A percentile compares a stretch with the other conserved stretches of the same genome.
phyloP scores from a whole-genome alignment of 2,888 invertebrate species.

The Isotomurus palustris region DNA sequence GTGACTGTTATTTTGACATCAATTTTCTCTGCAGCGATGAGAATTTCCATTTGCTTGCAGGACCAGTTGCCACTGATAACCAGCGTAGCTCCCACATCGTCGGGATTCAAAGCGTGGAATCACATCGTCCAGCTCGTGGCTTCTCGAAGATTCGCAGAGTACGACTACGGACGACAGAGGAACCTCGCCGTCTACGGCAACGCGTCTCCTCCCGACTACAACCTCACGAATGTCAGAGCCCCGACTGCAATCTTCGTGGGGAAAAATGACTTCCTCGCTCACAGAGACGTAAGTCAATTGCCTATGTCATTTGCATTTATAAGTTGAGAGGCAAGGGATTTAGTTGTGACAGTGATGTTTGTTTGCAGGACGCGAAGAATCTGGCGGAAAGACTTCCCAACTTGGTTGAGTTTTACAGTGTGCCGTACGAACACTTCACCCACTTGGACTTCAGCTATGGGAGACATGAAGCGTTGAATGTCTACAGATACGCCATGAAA shows the following conservation, averaged over 20 bases:
- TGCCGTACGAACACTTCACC: conserved; percentile 18
- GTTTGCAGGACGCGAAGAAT: conserved; percentile 18
- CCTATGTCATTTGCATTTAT: too few relatives aligned
- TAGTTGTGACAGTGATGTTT: not conserved
- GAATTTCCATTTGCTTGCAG: too few relatives aligned
- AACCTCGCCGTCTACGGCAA: conserved; percentile 12
- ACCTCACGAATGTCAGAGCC: conserved; percentile 15
- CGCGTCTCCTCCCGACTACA: conserved; percentile 18
- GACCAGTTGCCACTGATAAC: conserved; percentile 23
- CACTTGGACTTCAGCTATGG: conserved; percentile 29
- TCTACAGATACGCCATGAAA: too few relatives aligned
- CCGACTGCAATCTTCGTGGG: conserved; percentile 19
- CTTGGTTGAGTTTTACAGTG: conserved; percentile 15
- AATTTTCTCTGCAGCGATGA: too few relatives aligned
- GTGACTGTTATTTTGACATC: not conserved
- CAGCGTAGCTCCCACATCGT: conserved; percentile 4
- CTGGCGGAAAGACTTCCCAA: conserved; percentile 15
- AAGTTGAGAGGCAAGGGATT: not conserved
- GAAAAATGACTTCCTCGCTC: conserved; percentile 22
- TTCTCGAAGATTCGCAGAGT: conserved; percentile 17
- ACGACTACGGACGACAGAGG: conserved; percentile 15
- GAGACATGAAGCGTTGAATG: conserved; percentile 9
- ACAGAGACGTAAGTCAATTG: conserved; percentile 15
- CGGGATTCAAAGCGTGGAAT: not conserved
- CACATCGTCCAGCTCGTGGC: conserved; percentile 26